phyloP scores from a whole-genome alignment of 2,797 vertebrate genomes.

The Anguilla megastoma region DNA sequence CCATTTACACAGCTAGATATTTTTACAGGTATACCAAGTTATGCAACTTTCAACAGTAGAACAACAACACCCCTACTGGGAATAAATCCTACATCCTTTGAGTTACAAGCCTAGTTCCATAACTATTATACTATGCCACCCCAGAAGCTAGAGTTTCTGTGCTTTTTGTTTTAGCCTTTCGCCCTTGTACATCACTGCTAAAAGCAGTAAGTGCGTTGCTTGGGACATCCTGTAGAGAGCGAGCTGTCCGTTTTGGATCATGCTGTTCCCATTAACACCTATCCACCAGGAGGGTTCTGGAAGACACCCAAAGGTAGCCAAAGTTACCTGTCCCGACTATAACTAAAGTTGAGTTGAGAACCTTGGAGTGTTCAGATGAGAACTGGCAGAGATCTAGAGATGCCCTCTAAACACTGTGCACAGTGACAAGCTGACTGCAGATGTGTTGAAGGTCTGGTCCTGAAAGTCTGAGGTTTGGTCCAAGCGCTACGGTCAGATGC shows the following conservation, averaged over 20 bases:
- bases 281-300: constrained; percentile 66
- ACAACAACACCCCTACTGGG: no score
- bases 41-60: no score
- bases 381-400: not conserved
- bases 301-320: constrained; percentile 63
- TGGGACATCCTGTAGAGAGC: not conserved
- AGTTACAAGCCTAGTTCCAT: not conserved
- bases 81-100: not conserved
- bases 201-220: not conserved
- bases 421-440: not conserved
- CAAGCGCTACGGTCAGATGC: not conserved
- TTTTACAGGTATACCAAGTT: not conserved
- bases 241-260: not conserved
- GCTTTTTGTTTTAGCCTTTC: not conserved
- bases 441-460: not conserved
- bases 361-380: not conserved
- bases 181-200: not conserved
- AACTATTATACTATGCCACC: not conserved
- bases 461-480: not conserved
- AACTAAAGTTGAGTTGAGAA: not conserved
- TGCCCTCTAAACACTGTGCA: not conserved
- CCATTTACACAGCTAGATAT: not conserved
- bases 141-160: not conserved
- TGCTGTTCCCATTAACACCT: not conserved
- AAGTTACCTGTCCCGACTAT: not conserved